phyloP scores from a whole-genome alignment of 2,113 vertebrate genomes.

The Notarius quadriscutis region DNA sequence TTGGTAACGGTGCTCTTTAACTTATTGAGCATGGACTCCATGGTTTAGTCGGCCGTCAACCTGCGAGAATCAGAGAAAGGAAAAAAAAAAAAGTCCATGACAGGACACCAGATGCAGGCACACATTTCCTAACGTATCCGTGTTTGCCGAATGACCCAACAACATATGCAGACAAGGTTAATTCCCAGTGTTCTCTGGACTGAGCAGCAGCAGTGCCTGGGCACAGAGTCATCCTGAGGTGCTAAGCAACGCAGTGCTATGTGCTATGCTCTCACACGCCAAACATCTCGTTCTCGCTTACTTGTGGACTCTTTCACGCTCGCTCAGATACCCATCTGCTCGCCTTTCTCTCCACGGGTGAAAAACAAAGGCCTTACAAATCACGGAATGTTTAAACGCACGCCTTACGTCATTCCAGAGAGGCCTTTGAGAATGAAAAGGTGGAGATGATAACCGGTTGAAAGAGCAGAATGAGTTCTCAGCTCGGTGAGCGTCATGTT shows the following conservation, averaged over 20 bases:
- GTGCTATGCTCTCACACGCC: background rate
- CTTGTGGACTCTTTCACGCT: background rate
- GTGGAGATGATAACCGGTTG: background rate
- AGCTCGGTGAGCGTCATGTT: background rate
- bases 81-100: background rate
- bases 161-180: background rate
- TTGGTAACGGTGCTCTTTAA: slow-evolving; percentile 97
- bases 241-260: background rate
- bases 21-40: slow-evolving; percentile 99
- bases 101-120: background rate
- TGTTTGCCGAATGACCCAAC: background rate
- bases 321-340: background rate
- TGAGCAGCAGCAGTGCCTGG: background rate
- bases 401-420: background rate
- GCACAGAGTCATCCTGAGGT: background rate
- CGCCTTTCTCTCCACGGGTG: background rate
- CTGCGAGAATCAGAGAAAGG: background rate
- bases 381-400: background rate
- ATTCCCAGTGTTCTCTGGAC: background rate
- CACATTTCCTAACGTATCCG: background rate
- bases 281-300: slow-evolving; percentile 7
- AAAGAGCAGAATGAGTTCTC: background rate
- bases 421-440: background rate
- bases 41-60: slow-evolving; percentile 65
- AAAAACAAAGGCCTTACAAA: background rate